A percentile compares a stretch with the other conserved stretches of the same genome.
Conservation (phyloP, 1,140 invertebrate species). For the Trichonephila clavata region DNA sequence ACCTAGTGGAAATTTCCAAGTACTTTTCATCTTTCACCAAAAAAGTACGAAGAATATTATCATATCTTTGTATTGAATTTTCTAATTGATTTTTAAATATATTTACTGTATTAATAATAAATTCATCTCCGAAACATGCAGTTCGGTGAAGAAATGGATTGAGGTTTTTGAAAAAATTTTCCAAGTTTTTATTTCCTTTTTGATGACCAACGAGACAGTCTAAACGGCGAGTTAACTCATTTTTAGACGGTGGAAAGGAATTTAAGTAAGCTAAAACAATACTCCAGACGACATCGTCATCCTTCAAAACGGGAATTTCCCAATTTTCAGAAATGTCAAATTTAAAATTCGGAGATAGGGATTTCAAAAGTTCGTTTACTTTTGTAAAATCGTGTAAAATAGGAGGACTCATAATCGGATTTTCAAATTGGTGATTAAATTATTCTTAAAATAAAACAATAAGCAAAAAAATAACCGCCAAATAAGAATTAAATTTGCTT, state of each 20-base stretch:
- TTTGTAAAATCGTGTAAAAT: neutral
- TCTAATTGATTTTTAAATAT: neutral
- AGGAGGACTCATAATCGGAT: neutral
- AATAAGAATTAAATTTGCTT: too few relatives aligned
- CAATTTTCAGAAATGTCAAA: neutral
- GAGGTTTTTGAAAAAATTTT: neutral
- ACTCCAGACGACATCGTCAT: constrained; percentile 2
- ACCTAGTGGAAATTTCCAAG: neutral
- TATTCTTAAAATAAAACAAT: too few relatives aligned
- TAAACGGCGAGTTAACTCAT: neutral
- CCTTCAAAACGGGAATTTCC: neutral
- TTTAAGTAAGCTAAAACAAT: constrained; percentile 32
- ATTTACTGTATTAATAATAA: neutral
- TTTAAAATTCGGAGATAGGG: neutral
- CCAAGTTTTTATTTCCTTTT: neutral
- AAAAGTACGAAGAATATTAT: neutral
- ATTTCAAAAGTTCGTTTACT: neutral
- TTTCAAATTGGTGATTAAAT: neutral
- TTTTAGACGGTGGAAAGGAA: neutral
- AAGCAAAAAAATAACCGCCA: too few relatives aligned
- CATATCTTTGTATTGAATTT: neutral
- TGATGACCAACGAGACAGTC: neutral
- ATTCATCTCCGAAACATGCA: neutral
- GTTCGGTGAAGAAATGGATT: constrained; percentile 43
- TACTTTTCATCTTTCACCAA: too few relatives aligned